Evolutionary conservation across 2,888 invertebrate species (phyloP).

Genomic region (Endomychus coccineus): DNA sequence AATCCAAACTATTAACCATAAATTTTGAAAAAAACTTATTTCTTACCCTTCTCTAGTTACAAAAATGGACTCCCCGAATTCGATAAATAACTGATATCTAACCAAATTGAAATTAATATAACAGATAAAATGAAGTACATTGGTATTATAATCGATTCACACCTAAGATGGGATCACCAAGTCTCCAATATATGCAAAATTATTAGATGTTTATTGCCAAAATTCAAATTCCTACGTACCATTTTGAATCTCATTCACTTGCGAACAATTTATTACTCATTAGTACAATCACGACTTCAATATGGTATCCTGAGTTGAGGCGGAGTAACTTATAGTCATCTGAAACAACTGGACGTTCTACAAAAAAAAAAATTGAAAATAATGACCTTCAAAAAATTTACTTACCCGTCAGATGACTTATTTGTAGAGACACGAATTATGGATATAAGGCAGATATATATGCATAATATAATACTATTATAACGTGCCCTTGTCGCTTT

Average conservation of each 20-base stretch:
- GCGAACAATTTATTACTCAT: conserved; percentile 5
- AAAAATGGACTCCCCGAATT: conserved; percentile 3
- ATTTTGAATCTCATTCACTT: background rate
- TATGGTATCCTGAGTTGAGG: too few species aligned
- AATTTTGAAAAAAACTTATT: conserved; percentile 7
- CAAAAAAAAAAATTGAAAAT: conserved; percentile 4
- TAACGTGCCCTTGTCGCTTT: too few species aligned
- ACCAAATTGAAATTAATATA: conserved; percentile 5
- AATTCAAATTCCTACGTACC: conserved; percentile 3
- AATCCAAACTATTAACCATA: conserved; percentile 3
- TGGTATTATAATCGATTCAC: conserved; percentile 5
- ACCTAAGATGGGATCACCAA: conserved; percentile 8
- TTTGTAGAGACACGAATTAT: conserved; percentile 3
- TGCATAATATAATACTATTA: conserved; percentile 5
- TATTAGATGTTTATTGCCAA: conserved; percentile 4
- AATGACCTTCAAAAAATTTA: conserved; percentile 2
- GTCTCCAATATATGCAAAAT: conserved; percentile 1
- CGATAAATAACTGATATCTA: conserved; percentile 4
- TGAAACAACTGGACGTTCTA: conserved; percentile 4
- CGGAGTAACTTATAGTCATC: too few species aligned
- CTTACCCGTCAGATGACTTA: conserved; percentile 1
- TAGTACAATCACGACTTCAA: too few species aligned
- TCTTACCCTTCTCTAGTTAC: conserved; percentile 5
- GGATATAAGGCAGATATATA: conserved; percentile 3
- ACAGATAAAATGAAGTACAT: conserved; percentile 7